Conservation (phyloP, 2,797 vertebrate genomes). For the Myotis vivesi region DNA sequence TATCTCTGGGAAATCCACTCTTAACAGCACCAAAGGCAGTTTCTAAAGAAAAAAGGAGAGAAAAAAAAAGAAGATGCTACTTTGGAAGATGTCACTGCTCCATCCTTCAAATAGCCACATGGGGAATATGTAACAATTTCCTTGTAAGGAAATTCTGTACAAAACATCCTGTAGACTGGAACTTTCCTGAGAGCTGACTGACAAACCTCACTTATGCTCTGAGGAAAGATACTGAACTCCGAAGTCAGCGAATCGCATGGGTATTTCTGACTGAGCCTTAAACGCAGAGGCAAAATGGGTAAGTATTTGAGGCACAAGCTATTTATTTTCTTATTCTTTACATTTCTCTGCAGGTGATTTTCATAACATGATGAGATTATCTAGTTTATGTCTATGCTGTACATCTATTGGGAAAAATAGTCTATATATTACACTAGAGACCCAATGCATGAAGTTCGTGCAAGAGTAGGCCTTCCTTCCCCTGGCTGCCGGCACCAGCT, state of each 20-base stretch:
- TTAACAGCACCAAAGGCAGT: not conserved
- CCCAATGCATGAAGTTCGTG: too few species aligned
- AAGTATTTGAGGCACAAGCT: not conserved
- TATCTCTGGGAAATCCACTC: conserved; percentile 1
- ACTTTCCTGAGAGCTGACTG: not conserved
- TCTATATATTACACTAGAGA: not conserved
- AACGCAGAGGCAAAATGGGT: not conserved
- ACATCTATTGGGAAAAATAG: not conserved
- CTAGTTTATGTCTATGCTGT: not conserved
- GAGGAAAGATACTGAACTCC: not conserved
- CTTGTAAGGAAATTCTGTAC: not conserved
- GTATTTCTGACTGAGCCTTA: not conserved
- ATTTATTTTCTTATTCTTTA: conserved; percentile 20
- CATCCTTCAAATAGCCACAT: not conserved
- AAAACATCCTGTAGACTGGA: not conserved
- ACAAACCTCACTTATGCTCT: not conserved
- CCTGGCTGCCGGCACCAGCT: too few species aligned
- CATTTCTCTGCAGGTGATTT: not conserved
- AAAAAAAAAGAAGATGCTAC: not conserved
- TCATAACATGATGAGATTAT: not conserved
- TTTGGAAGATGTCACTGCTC: not conserved
- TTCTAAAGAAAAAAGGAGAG: not conserved
- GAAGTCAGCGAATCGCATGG: not conserved
- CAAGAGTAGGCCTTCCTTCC: too few species aligned
- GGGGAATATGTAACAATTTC: not conserved